phyloP scores from a whole-genome alignment of 1,140 invertebrate species.

The Vanessa tameamea region DNA sequence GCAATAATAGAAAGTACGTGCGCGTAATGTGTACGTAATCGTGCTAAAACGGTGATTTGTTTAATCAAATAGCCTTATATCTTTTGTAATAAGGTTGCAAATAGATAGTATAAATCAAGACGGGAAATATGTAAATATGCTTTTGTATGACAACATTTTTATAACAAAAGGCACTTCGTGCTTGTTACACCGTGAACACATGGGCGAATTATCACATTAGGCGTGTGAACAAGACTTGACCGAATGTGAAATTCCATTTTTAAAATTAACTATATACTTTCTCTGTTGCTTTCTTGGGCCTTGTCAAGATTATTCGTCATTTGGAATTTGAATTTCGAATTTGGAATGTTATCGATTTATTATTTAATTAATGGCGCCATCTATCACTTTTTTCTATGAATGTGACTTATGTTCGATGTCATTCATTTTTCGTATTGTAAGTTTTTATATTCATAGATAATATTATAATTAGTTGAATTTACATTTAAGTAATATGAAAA shows the following conservation, averaged over 20 bases:
- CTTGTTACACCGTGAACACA: constrained; percentile 50
- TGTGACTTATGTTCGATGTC: too few species aligned
- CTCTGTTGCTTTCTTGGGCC: constrained; percentile 56
- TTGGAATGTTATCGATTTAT: constrained; percentile 31
- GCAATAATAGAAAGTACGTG: constrained; percentile 46
- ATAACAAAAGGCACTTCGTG: constrained; percentile 49
- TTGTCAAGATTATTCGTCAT: constrained; percentile 28
- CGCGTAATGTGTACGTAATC: constrained; percentile 21
- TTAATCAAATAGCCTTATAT: constrained; percentile 16
- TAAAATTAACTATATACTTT: constrained; percentile 50
- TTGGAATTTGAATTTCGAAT: constrained; percentile 45
- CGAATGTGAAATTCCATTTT: constrained; percentile 57
- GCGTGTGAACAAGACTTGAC: constrained; percentile 56
- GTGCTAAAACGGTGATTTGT: constrained; percentile 9
- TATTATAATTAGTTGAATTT: too few species aligned
- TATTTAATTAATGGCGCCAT: constrained; percentile 15
- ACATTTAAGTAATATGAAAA: not conserved
- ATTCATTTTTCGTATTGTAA: too few species aligned
- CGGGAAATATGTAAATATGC: not conserved
- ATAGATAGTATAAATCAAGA: constrained; percentile 29
- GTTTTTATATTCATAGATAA: too few species aligned
- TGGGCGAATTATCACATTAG: constrained; percentile 54
- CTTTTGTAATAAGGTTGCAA: constrained; percentile 36
- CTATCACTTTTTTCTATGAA: too few species aligned
- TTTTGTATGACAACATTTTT: constrained; percentile 54